Conservation (phyloP, 2,797 vertebrate species). For the Allobates femoralis region DNA sequence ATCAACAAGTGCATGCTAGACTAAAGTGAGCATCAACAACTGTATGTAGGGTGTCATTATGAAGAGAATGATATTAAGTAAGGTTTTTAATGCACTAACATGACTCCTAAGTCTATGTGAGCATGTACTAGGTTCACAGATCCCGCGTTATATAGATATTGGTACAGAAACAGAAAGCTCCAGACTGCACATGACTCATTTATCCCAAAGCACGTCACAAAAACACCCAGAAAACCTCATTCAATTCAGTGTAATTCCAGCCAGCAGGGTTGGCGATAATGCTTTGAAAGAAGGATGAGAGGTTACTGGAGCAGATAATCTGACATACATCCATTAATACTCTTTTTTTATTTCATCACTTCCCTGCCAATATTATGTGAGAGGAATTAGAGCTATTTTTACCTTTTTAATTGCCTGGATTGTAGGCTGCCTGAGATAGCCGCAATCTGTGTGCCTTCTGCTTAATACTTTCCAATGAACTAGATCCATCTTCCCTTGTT, state of each 20-base stretch:
- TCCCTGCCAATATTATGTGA: conserved; percentile 44
- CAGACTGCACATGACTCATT: conserved; percentile 51
- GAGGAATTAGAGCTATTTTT: conserved; percentile 43
- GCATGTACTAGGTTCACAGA: conserved; percentile 43
- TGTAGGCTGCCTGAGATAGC: background rate
- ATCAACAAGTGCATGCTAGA: background rate
- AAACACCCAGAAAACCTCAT: conserved; percentile 45
- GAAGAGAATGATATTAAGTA: background rate
- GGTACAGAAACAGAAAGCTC: conserved; percentile 56
- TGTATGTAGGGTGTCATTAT: background rate
- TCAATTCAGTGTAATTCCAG: conserved; percentile 51
- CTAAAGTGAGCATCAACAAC: background rate
- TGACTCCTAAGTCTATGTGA: conserved; percentile 13
- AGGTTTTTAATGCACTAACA: conserved; percentile 16
- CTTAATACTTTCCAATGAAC: background rate
- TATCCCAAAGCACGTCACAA: conserved; percentile 42
- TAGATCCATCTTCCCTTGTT: background rate
- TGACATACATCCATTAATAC: conserved; percentile 59
- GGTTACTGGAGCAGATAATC: conserved; percentile 62
- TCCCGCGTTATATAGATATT: conserved; percentile 56
- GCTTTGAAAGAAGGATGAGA: conserved; percentile 51
- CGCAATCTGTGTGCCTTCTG: conserved; percentile 3
- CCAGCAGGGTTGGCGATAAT: conserved; percentile 56
- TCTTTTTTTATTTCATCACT: conserved; percentile 47
- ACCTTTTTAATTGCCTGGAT: conserved; percentile 37